Percentiles rank a stretch among this genome's conserved stretches.
These are phyloP conservation scores for Anneissia japonica DNA, from an alignment of 35 echinoderm and acorn worm species.

Conservation along the genomic window DNA sequence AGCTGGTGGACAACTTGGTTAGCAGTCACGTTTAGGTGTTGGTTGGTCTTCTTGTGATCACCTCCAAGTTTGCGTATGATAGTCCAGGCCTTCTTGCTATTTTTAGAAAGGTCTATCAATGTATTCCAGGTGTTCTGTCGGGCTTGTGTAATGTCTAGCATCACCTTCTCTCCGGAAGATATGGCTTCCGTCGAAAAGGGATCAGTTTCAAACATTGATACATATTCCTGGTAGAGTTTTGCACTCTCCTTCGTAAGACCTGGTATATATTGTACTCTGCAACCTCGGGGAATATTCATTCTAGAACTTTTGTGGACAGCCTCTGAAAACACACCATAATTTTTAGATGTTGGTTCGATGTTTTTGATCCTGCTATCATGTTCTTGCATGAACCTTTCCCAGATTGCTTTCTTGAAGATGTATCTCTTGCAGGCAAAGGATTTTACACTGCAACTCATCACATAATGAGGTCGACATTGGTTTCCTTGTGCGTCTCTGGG, in stretches of 20 bases:
- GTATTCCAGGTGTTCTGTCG: no score
- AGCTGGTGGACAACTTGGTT: slow-evolving; percentile 28
- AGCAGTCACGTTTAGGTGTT: slow-evolving; percentile 5
- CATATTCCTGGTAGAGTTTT: slow-evolving; percentile 9
- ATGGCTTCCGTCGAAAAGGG: no score
- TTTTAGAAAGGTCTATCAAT: no score
- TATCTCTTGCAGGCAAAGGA: no score
- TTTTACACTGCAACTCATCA: no score
- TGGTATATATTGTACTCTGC: slow-evolving; percentile 21
- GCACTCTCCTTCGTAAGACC: slow-evolving; percentile 18
- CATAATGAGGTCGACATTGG: no score
- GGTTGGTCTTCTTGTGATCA: not conserved
- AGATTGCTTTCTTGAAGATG: slow-evolving; percentile 36
- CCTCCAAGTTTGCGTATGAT: not conserved
- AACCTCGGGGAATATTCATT: slow-evolving; percentile 1
- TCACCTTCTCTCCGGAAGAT: no score
- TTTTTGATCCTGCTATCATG: slow-evolving; percentile 9
- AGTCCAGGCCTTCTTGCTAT: not conserved
- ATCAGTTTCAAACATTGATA: no score
- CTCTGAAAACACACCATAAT: slow-evolving; percentile 7
- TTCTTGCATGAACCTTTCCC: slow-evolving; percentile 20
- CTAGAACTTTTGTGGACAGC: slow-evolving; percentile 1
- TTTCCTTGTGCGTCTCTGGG: no score
- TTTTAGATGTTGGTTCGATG: slow-evolving; percentile 12
- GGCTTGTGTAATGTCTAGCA: no score